These are phyloP conservation scores for Ophion costatus DNA, from an alignment of 2,888 invertebrate species.

Conservation along the genomic window DNA sequence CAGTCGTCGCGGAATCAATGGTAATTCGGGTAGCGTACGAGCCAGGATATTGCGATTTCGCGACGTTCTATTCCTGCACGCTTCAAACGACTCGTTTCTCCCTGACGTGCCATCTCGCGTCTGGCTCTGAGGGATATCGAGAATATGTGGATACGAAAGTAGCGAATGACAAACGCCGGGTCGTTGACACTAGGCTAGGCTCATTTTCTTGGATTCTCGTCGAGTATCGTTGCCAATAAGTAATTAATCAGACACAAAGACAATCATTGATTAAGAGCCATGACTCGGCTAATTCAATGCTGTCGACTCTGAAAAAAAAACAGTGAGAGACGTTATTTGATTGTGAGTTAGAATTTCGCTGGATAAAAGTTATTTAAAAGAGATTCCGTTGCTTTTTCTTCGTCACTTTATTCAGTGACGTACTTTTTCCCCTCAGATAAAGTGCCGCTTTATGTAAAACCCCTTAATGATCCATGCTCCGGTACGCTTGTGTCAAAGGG, in stretches of 20 bases:
- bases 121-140: slow-evolving; percentile 38
- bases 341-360: neutral
- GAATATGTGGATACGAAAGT: slow-evolving; percentile 40
- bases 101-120: slow-evolving; percentile 40
- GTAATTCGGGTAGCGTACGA: slow-evolving; percentile 61
- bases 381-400: neutral
- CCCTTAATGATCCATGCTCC: slow-evolving; percentile 1
- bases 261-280: neutral
- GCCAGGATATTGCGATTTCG: slow-evolving; percentile 73
- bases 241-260: slow-evolving; percentile 5
- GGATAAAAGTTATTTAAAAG: neutral
- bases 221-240: slow-evolving; percentile 9
- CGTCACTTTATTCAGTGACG: neutral
- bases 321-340: neutral
- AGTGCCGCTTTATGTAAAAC: neutral
- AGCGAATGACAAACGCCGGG: slow-evolving; percentile 16
- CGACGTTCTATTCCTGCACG: slow-evolving; percentile 48
- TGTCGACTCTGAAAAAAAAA: neutral
- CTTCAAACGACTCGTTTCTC: slow-evolving; percentile 18
- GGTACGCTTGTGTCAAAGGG: slow-evolving; percentile 7
- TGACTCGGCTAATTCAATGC: neutral
- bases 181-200: slow-evolving; percentile 29
- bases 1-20: slow-evolving; percentile 65
- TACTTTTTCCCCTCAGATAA: neutral
- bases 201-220: neutral